Evolutionary conservation across 2,797 vertebrate species (phyloP).

Genomic region (Percopsis omiscomaycus): DNA sequence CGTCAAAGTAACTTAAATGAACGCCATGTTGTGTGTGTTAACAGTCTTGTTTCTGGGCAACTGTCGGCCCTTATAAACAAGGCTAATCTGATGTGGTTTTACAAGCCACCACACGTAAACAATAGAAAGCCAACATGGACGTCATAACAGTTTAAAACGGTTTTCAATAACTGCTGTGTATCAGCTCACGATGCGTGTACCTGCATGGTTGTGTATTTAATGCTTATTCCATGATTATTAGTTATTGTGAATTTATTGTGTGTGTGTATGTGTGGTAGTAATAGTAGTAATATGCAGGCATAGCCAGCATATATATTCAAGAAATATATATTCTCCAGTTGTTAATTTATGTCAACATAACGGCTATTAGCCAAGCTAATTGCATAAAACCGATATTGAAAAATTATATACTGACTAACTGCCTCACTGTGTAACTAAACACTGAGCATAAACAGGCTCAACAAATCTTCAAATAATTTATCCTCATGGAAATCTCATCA

Average conservation of each 20-base stretch:
- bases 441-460: background rate
- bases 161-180: background rate
- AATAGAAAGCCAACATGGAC: too few species aligned
- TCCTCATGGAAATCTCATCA: background rate
- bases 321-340: too few species aligned
- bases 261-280: slow-evolving; percentile 12
- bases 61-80: too few species aligned
- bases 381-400: slow-evolving; percentile 3
- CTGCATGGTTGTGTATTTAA: too few species aligned
- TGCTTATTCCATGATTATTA: too few species aligned
- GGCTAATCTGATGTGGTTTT: too few species aligned
- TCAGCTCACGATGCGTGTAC: background rate
- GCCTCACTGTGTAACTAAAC: background rate
- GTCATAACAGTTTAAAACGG: background rate
- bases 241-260: background rate
- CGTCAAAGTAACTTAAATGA: slow-evolving; percentile 8
- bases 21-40: background rate
- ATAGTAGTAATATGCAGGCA: slow-evolving; percentile 5
- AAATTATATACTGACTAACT: background rate
- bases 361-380: background rate
- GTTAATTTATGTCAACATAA: slow-evolving; percentile 16
- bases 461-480: background rate
- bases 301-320: slow-evolving; percentile 10
- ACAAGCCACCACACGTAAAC: too few species aligned
- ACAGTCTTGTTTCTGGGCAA: too few species aligned